These are phyloP conservation scores for Tiphia femorata DNA, from an alignment of 2,888 invertebrate genomes.

Conservation along the genomic window DNA sequence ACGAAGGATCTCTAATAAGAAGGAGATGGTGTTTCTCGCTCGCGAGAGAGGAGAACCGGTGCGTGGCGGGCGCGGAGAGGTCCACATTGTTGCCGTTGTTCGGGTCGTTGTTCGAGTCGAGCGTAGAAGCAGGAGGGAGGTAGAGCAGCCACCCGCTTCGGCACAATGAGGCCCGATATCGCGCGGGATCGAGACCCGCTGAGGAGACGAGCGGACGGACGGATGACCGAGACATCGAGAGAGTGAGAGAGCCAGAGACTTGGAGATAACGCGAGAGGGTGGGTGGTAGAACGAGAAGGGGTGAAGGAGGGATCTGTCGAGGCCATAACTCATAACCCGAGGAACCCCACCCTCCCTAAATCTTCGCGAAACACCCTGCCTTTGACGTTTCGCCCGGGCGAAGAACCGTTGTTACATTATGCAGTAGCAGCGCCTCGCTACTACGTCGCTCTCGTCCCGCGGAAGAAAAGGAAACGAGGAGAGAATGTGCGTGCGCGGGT, in stretches of 20 bases:
- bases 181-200: constrained; percentile 58
- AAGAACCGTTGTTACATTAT: constrained; percentile 62
- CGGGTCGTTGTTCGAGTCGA: constrained; percentile 33
- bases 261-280: constrained; percentile 25
- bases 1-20: not conserved
- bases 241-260: constrained; percentile 20
- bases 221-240: not conserved
- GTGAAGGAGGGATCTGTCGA: constrained; percentile 22
- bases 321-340: constrained; percentile 56
- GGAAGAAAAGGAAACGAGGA: constrained; percentile 3
- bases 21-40: not conserved
- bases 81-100: constrained; percentile 39
- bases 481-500: constrained; percentile 4
- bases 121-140: constrained; percentile 4
- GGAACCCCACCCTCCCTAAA: constrained; percentile 58
- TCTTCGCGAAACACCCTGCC: constrained; percentile 59
- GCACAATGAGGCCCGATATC: constrained; percentile 60
- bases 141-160: constrained; percentile 23
- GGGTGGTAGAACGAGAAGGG: constrained; percentile 4
- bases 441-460: not conserved
- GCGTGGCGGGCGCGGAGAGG: constrained; percentile 10
- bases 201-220: constrained; percentile 17
- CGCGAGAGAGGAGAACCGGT: not conserved
- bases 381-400: constrained; percentile 56
- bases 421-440: constrained; percentile 49